Conservation (phyloP, 2,888 invertebrate species). For the Parnassius apollo region DNA sequence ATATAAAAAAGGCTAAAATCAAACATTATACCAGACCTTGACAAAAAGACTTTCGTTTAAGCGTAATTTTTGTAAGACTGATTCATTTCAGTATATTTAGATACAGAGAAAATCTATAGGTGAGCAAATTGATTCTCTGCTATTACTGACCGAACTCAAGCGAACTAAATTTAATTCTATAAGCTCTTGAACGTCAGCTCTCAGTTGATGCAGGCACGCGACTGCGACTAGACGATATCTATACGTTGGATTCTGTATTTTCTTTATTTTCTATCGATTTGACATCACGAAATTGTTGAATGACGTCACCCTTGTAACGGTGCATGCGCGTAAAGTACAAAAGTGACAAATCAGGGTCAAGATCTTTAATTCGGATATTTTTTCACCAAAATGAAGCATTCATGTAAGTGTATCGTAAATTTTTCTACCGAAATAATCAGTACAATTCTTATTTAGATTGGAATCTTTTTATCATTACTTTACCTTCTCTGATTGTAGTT, state of each 20-base stretch:
- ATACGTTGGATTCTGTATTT: constrained; percentile 49
- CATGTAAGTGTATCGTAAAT: constrained; percentile 51
- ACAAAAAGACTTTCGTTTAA: constrained; percentile 13
- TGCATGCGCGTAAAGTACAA: constrained; percentile 39
- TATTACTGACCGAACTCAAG: constrained; percentile 53
- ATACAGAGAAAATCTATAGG: constrained; percentile 34
- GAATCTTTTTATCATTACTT: constrained; percentile 18
- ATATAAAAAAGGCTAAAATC: not conserved
- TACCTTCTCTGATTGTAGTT: constrained; percentile 4
- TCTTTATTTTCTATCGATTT: constrained; percentile 63
- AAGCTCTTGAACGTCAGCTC: constrained; percentile 61
- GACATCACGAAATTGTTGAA: constrained; percentile 45
- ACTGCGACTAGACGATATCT: constrained; percentile 64
- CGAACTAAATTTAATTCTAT: constrained; percentile 66
- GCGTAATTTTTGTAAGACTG: not conserved
- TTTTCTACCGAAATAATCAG: constrained; percentile 11
- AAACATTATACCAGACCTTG: no score
- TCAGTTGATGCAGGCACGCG: constrained; percentile 70
- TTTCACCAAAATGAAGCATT: constrained; percentile 54
- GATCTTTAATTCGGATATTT: constrained; percentile 29
- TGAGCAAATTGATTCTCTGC: constrained; percentile 35
- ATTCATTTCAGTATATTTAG: constrained; percentile 18
- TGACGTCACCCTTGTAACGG: constrained; percentile 51
- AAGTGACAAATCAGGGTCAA: constrained; percentile 41
- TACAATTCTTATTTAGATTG: not conserved